Conservation (phyloP, 2,797 vertebrate species). For the Gymnothorax reevesii region DNA sequence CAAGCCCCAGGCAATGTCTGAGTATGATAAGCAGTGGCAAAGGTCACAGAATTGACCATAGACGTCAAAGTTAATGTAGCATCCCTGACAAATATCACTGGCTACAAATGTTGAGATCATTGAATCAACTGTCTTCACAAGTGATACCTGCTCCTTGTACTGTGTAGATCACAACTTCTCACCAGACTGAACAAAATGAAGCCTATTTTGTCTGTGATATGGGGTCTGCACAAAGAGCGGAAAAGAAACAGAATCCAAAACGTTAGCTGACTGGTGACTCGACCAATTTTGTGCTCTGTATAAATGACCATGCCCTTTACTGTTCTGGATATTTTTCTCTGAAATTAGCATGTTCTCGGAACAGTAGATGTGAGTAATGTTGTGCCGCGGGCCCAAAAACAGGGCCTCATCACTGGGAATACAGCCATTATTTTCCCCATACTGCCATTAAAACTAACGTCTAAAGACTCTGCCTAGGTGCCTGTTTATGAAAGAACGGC, state of each 20-base stretch:
- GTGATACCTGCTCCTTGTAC: not conserved
- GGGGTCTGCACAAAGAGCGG: not conserved
- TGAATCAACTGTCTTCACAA: not conserved
- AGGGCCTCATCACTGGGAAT: conserved; percentile 63
- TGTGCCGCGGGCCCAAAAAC: conserved; percentile 51
- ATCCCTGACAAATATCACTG: not conserved
- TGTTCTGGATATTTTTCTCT: not conserved
- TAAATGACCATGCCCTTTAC: not conserved
- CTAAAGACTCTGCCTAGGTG: not conserved
- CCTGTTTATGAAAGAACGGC: conserved; percentile 18
- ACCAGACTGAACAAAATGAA: not conserved
- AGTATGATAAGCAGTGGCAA: not conserved
- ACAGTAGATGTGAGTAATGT: conserved; percentile 61
- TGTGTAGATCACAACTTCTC: not conserved
- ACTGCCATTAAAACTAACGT: conserved; percentile 14
- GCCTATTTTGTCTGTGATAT: not conserved
- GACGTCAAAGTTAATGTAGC: not conserved
- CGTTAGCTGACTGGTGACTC: not conserved
- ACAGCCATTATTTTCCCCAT: conserved; percentile 36
- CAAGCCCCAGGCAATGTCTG: not conserved
- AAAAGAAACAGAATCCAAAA: not conserved
- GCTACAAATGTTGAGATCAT: not conserved
- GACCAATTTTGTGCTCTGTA: not conserved
- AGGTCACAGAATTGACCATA: not conserved
- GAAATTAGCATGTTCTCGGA: conserved; percentile 6